Conservation (phyloP, 2,113 vertebrate species). For the Hemichromis elongatus region DNA sequence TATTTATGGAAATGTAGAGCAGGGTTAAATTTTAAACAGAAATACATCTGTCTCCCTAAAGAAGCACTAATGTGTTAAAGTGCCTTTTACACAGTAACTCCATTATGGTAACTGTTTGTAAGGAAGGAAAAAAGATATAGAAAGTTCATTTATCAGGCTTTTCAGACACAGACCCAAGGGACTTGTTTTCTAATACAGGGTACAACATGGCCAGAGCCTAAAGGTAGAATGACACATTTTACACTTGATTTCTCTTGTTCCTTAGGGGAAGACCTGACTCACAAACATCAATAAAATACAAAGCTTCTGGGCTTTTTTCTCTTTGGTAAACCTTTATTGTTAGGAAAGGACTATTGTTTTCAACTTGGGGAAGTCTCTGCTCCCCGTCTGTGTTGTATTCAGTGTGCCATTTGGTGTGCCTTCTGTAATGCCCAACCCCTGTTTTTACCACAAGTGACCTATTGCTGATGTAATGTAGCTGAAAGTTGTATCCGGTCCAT, state of each 20-base stretch:
- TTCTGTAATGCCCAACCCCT: not conserved
- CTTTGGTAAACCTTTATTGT: not conserved
- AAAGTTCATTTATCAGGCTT: not conserved
- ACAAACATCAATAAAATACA: not conserved
- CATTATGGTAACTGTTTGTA: not conserved
- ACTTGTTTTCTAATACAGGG: not conserved
- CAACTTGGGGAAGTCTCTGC: not conserved
- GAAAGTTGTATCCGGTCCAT: not conserved
- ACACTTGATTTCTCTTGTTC: not conserved
- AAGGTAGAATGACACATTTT: not conserved
- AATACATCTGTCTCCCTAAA: not conserved
- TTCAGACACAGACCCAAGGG: not conserved
- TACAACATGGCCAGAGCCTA: not conserved
- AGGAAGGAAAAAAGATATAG: not conserved
- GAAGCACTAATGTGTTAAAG: not conserved
- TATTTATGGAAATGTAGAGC: not conserved
- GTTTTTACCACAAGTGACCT: not conserved
- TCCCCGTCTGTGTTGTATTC: not conserved
- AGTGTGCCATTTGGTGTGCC: not conserved
- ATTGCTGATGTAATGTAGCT: slow-evolving; percentile 10
- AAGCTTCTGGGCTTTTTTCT: fast-evolving
- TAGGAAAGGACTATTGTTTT: not conserved
- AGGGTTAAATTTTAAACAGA: not conserved
- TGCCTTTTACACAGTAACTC: not conserved
- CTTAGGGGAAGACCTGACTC: not conserved